Evolutionary conservation across 2,888 invertebrate species (phyloP).

Genomic region (Epistrophe eligans): DNA sequence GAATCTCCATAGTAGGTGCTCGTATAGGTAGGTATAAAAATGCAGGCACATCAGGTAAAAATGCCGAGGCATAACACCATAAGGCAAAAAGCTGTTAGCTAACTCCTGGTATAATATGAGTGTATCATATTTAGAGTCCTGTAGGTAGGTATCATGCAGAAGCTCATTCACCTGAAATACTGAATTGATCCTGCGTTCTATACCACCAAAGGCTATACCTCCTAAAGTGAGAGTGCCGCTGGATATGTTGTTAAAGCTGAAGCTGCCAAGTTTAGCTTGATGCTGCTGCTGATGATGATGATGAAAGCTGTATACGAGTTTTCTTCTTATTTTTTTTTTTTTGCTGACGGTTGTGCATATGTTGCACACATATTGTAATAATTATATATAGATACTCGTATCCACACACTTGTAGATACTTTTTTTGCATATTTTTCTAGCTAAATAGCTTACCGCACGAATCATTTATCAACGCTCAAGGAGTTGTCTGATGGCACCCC

Average conservation of each 20-base stretch:
- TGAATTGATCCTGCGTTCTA: slow-evolving; percentile 66
- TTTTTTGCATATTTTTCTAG: slow-evolving; percentile 28
- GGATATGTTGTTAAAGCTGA: slow-evolving; percentile 35
- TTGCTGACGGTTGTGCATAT: slow-evolving; percentile 37
- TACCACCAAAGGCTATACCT: slow-evolving; percentile 55
- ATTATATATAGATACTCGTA: slow-evolving; percentile 24
- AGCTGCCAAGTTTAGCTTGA: slow-evolving; percentile 18
- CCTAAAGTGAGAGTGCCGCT: slow-evolving; percentile 64
- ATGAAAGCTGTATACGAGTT: neutral
- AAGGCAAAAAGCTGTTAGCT: slow-evolving; percentile 49
- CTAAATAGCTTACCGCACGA: slow-evolving; percentile 71
- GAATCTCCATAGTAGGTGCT: slow-evolving; percentile 46
- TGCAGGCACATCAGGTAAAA: slow-evolving; percentile 48
- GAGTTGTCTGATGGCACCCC: slow-evolving; percentile 68
- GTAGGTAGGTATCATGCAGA: slow-evolving; percentile 17
- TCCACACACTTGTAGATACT: slow-evolving; percentile 12
- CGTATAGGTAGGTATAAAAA: slow-evolving; percentile 33
- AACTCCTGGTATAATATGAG: neutral
- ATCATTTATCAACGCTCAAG: slow-evolving; percentile 72
- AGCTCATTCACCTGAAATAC: slow-evolving; percentile 75
- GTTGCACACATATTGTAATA: slow-evolving; percentile 60
- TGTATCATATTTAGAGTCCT: slow-evolving; percentile 20
- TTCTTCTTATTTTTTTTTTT: slow-evolving; percentile 13
- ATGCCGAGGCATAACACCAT: slow-evolving; percentile 51
- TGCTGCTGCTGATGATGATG: neutral